Conservation (phyloP, 2,797 vertebrate species). For the Crocidura indochinensis region DNA sequence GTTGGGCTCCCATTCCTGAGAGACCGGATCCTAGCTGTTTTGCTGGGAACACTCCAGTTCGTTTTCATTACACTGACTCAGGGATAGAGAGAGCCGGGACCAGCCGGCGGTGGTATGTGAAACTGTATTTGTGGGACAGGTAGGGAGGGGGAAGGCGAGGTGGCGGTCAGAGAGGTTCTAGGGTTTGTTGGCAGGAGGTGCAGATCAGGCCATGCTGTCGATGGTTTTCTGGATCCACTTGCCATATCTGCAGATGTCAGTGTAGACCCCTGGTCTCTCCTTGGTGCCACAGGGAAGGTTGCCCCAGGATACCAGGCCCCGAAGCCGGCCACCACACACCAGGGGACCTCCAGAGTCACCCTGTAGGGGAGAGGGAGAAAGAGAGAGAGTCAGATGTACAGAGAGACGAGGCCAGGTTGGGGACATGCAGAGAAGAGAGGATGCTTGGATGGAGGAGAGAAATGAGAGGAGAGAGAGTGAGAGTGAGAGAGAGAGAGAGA, state of each 20-base stretch:
- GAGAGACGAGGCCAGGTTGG: not conserved
- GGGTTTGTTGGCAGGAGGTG: too few species aligned
- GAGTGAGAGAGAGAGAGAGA: too few species aligned
- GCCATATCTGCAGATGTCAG: constrained; percentile 76
- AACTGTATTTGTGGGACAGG: too few species aligned
- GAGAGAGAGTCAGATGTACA: constrained; percentile 9
- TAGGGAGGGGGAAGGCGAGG: not conserved
- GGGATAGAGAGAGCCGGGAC: too few species aligned
- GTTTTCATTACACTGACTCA: too few species aligned
- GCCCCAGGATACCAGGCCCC: constrained; percentile 87
- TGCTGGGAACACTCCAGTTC: too few species aligned
- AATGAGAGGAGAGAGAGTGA: not conserved
- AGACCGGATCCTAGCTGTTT: too few species aligned
- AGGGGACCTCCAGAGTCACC: constrained; percentile 87
- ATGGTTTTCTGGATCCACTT: constrained; percentile 84
- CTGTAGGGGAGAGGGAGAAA: constrained; percentile 36
- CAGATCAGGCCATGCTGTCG: not conserved
- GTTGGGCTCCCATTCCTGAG: too few species aligned
- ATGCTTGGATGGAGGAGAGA: not conserved
- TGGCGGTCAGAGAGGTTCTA: not conserved
- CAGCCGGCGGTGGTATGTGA: too few species aligned
- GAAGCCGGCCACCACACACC: constrained; percentile 82
- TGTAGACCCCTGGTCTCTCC: constrained; percentile 84
- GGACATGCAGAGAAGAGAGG: not conserved
- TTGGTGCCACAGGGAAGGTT: constrained; percentile 83